Evolutionary conservation across 2,888 invertebrate species (phyloP).

Genomic region (Acronicta psi): DNA sequence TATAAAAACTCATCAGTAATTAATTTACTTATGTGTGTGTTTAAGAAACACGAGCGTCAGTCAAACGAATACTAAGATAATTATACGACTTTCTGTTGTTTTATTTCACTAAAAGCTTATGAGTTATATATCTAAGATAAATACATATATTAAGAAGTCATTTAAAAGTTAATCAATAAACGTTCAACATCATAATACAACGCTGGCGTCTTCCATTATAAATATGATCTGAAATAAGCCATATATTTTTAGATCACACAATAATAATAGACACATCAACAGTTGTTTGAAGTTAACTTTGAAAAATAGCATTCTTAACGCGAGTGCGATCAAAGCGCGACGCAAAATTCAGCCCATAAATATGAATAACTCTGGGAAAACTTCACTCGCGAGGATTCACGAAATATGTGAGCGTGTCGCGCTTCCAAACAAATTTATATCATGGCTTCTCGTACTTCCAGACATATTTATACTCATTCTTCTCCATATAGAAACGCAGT

Average conservation of each 20-base stretch:
- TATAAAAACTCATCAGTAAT: constrained; percentile 45
- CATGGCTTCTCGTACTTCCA: constrained; percentile 49
- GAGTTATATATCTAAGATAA: too few relatives aligned
- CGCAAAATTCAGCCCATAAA: constrained; percentile 61
- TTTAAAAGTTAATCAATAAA: constrained; percentile 13
- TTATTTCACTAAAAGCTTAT: background rate
- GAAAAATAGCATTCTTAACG: constrained; percentile 54
- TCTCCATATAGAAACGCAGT: constrained; percentile 34
- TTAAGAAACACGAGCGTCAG: constrained; percentile 19
- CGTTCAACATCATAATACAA: constrained; percentile 7
- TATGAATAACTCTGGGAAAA: constrained; percentile 61
- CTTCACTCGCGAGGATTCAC: constrained; percentile 66
- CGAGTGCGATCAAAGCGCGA: constrained; percentile 52
- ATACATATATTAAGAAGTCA: background rate
- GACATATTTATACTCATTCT: constrained; percentile 56
- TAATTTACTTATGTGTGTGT: constrained; percentile 30
- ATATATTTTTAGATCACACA: constrained; percentile 26
- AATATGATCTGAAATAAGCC: constrained; percentile 7
- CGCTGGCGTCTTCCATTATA: constrained; percentile 3
- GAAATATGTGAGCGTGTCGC: constrained; percentile 68
- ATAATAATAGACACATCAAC: constrained; percentile 51
- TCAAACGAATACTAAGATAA: constrained; percentile 1
- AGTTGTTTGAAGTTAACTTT: constrained; percentile 42
- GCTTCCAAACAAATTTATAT: constrained; percentile 63
- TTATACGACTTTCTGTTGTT: too few relatives aligned